These are phyloP conservation scores for Eupithecia pulchellata DNA, from an alignment of 2,888 invertebrate species.

Conservation along the genomic window DNA sequence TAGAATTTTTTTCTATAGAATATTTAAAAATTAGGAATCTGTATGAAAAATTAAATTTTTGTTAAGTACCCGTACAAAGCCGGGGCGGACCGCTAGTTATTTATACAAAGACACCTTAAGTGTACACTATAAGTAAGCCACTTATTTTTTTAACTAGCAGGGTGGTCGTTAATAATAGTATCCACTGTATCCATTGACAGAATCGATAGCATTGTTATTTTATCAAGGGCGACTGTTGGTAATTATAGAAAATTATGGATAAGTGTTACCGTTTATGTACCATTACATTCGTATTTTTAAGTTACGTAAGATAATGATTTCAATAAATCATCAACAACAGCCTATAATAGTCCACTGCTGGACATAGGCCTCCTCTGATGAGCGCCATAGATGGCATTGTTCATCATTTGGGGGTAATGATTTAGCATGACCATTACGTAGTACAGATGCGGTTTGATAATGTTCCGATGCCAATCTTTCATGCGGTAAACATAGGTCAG, in stretches of 20 bases:
- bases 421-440: not conserved
- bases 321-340: too few relatives aligned
- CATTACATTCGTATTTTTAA: not conserved
- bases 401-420: too few relatives aligned
- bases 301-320: not conserved
- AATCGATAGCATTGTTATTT: constrained; percentile 36
- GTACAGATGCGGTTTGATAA: not conserved
- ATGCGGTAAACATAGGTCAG: not conserved
- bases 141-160: constrained; percentile 8
- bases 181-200: constrained; percentile 23
- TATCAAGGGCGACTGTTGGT: constrained; percentile 28
- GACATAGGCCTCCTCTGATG: too few relatives aligned
- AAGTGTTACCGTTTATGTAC: not conserved
- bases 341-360: too few relatives aligned
- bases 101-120: not conserved
- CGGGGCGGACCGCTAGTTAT: too few relatives aligned
- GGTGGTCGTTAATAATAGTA: constrained; percentile 21
- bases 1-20: too few relatives aligned
- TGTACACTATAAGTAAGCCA: not conserved
- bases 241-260: constrained; percentile 14
- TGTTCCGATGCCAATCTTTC: not conserved
- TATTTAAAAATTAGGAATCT: too few relatives aligned
- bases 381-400: too few relatives aligned
- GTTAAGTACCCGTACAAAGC: too few relatives aligned
- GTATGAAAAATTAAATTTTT: too few relatives aligned